Conservation (phyloP, 2,797 vertebrate species). For the Hyperoplus immaculatus region DNA sequence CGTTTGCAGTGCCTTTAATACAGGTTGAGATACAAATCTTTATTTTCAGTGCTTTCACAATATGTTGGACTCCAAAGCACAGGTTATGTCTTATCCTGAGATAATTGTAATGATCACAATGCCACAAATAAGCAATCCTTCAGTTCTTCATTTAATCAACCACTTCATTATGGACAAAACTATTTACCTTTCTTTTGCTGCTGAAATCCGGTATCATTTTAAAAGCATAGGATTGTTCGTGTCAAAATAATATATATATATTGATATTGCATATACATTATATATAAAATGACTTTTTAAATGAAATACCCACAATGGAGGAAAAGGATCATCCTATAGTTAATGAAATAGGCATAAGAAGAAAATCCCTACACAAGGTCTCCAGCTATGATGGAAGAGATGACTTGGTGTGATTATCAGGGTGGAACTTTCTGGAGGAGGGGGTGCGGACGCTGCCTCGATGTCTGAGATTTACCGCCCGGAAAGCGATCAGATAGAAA, state of each 20-base stretch:
- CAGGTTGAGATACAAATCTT: not conserved
- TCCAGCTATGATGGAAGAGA: slow-evolving; percentile 1
- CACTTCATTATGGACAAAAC: not conserved
- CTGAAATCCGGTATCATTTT: not conserved
- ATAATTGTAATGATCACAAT: not conserved
- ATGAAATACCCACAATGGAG: not conserved
- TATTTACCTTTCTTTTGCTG: not conserved
- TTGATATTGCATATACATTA: not conserved
- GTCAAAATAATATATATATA: slow-evolving; percentile 9
- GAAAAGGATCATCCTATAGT: not conserved
- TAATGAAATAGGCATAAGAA: not conserved
- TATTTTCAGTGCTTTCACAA: slow-evolving; percentile 22
- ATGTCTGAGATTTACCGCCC: slow-evolving; percentile 68
- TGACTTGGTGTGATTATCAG: slow-evolving; percentile 2
- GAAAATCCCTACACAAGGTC: not conserved
- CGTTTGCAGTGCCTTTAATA: not conserved
- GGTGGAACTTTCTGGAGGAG: not conserved
- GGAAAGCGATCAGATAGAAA: slow-evolving; percentile 89
- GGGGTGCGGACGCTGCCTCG: slow-evolving; percentile 45
- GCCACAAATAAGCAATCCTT: not conserved
- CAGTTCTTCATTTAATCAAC: not conserved
- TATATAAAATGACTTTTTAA: slow-evolving; percentile 1
- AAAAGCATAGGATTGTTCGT: not conserved
- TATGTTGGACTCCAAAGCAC: not conserved
- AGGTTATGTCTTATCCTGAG: not conserved